Conservation (phyloP, 2,113 vertebrate species). For the Heterotis niloticus region DNA sequence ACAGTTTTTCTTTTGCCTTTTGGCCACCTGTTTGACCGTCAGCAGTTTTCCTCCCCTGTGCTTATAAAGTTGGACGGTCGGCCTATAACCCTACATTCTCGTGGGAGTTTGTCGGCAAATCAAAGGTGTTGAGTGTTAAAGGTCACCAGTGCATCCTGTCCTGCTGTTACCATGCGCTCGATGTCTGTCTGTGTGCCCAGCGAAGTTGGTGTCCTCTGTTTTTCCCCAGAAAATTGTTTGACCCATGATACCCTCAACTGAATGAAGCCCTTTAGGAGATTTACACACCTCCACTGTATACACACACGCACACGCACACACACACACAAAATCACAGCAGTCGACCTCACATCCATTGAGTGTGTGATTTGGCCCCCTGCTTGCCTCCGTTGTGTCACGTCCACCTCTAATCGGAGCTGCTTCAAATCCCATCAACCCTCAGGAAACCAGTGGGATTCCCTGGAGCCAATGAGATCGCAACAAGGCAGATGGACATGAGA, state of each 20-base stretch:
- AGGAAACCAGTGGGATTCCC: constrained; percentile 49
- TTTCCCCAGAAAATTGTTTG: not conserved
- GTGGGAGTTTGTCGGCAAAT: not conserved
- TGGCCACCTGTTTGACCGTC: too few relatives aligned
- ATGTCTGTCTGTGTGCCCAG: not conserved
- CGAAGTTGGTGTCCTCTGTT: not conserved
- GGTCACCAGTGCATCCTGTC: too few relatives aligned
- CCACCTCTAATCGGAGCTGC: constrained; percentile 32
- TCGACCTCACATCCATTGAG: not conserved
- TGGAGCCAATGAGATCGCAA: constrained; percentile 43
- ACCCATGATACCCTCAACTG: not conserved
- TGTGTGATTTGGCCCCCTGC: constrained; percentile 18
- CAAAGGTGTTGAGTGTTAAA: not conserved
- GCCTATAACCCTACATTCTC: not conserved
- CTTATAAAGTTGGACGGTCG: too few relatives aligned
- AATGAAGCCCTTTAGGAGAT: not conserved
- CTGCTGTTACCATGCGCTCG: not conserved
- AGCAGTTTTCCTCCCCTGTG: too few relatives aligned
- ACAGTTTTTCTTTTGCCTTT: too few relatives aligned
- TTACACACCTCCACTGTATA: not conserved
- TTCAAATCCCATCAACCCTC: constrained; percentile 38
- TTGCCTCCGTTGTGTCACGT: not conserved
- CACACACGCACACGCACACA: constrained; percentile 3
- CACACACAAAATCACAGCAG: not conserved
- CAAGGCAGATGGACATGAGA: constrained; percentile 45